Evolutionary conservation across 92 coral and sea anemone species (phyloP).

Genomic region (Epizoanthus fatuus): DNA sequence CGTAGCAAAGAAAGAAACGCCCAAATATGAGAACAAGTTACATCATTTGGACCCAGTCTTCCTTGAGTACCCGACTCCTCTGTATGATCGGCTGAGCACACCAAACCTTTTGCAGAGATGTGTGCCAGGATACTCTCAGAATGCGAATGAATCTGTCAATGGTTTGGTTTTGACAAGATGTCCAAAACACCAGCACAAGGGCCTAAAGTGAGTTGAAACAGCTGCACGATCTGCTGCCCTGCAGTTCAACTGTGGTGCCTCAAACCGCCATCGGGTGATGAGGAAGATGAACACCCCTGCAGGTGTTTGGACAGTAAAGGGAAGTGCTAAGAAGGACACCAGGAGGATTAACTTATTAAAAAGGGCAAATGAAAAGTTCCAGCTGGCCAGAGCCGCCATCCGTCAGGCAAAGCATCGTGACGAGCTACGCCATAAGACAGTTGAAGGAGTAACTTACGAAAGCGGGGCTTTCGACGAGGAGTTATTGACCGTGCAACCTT

Average conservation of each 20-base stretch:
- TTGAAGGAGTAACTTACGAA: constrained; percentile 19
- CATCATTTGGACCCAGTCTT: constrained; percentile 50
- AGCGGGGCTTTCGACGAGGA: constrained; percentile 10
- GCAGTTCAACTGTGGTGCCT: constrained; percentile 41
- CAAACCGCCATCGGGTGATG: constrained; percentile 33
- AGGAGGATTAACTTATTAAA: constrained; percentile 22
- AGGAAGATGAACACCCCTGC: constrained; percentile 39
- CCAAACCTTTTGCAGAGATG: constrained; percentile 39
- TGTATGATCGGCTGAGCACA: constrained; percentile 41
- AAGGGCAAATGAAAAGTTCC: neutral
- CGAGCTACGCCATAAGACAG: neutral
- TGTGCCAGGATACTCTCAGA: constrained; percentile 46
- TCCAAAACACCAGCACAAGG: constrained; percentile 53
- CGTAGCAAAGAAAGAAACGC: constrained; percentile 2
- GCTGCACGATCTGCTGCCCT: constrained; percentile 40
- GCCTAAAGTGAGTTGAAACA: constrained; percentile 32
- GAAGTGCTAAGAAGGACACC: constrained; percentile 39
- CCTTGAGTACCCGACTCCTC: constrained; percentile 11
- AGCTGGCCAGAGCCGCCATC: constrained; percentile 20
- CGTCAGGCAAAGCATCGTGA: constrained; percentile 14
- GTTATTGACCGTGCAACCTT: neutral
- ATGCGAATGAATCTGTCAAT: constrained; percentile 50
- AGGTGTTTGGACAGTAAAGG: constrained; percentile 26
- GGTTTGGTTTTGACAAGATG: constrained; percentile 38
- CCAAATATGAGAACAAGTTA: constrained; percentile 20